Evolutionary conservation across 2,797 vertebrate species (phyloP).

Genomic region (Neosilurus mollespiculum): DNA sequence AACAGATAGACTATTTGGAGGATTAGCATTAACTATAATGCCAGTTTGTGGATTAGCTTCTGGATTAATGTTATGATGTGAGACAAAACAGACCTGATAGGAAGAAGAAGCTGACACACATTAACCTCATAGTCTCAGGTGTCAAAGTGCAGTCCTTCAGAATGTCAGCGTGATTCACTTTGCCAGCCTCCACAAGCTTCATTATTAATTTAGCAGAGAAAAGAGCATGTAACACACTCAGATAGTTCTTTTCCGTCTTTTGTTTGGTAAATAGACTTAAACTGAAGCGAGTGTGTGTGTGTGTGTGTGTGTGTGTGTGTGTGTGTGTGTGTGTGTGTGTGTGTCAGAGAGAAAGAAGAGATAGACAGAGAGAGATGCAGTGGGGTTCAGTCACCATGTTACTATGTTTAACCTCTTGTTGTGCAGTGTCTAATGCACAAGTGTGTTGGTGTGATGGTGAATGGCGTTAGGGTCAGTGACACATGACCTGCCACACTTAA

Average conservation of each 20-base stretch:
- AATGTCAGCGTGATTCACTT: conserved; percentile 15
- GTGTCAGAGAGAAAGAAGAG: not conserved
- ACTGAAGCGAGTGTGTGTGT: conserved; percentile 46
- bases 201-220: conserved; percentile 24
- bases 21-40: not conserved
- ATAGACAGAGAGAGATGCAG: not conserved
- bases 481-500: conserved; percentile 80
- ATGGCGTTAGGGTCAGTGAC: conserved; percentile 76
- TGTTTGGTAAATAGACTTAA: conserved; percentile 46
- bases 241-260: conserved; percentile 22
- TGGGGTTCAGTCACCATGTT: conserved; percentile 53
- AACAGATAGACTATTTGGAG: too few relatives aligned
- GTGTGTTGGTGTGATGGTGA: conserved; percentile 72
- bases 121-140: conserved; percentile 34
- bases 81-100: conserved; percentile 33
- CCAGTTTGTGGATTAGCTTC: not conserved
- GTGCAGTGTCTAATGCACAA: conserved; percentile 61
- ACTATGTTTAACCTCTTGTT: conserved; percentile 61
- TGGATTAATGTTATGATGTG: not conserved
- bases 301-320: not conserved
- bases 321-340: too few relatives aligned
- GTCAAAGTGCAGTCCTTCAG: conserved; percentile 20
- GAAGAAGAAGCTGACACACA: conserved; percentile 4
- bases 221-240: conserved; percentile 30
- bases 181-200: conserved; percentile 13